These are phyloP conservation scores for Channallabes apus DNA, from an alignment of 2,797 vertebrate genomes.

Conservation along the genomic window DNA sequence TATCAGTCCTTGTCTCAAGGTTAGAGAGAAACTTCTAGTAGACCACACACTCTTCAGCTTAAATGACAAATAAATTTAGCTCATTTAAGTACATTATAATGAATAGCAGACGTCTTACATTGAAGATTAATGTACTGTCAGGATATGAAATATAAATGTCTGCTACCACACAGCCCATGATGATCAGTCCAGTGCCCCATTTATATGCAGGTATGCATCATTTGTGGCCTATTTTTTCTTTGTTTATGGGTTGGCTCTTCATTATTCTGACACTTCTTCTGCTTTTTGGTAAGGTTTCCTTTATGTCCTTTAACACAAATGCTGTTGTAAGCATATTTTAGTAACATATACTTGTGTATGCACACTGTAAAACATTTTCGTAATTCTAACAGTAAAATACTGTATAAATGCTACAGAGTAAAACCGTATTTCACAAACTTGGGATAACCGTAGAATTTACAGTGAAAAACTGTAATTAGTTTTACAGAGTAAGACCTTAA, in stretches of 20 bases:
- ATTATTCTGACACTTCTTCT: background rate
- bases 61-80: background rate
- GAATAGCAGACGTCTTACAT: background rate
- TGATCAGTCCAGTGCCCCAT: background rate
- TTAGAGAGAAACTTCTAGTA: background rate
- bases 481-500: too few relatives aligned
- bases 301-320: background rate
- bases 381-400: too few relatives aligned
- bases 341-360: too few relatives aligned
- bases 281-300: background rate
- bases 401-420: too few relatives aligned
- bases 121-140: background rate
- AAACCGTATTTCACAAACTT: too few relatives aligned
- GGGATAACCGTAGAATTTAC: too few relatives aligned
- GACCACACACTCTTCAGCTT: background rate
- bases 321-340: background rate
- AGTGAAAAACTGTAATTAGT: too few relatives aligned
- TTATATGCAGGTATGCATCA: background rate
- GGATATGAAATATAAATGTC: background rate
- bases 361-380: too few relatives aligned
- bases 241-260: background rate
- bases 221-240: background rate
- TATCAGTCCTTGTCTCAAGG: background rate
- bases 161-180: background rate
- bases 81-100: background rate